Evolutionary conservation across 2,888 invertebrate species (phyloP).

Genomic region (Ornithoptera priamus): DNA sequence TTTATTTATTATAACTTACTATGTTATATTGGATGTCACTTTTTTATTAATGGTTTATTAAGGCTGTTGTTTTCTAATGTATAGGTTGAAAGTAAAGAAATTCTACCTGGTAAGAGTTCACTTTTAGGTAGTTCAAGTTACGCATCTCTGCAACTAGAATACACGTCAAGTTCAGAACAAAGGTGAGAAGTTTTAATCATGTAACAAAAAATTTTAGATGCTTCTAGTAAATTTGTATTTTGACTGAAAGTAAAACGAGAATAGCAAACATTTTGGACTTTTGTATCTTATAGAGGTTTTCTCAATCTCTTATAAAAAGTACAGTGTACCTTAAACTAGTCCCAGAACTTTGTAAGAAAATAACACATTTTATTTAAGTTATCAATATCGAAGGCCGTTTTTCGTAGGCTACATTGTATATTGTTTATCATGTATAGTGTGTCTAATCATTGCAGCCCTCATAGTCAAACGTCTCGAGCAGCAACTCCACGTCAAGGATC

Average conservation of each 20-base stretch:
- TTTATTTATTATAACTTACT: no score
- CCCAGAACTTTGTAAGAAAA: no score
- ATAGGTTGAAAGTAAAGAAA: slow-evolving; percentile 69
- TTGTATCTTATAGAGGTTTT: no score
- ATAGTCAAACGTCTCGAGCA: slow-evolving; percentile 57
- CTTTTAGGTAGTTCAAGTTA: slow-evolving; percentile 58
- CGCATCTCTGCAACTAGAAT: slow-evolving; percentile 68
- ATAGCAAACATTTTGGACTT: no score
- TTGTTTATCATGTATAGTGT: neutral
- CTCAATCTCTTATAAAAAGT: no score
- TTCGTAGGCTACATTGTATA: neutral
- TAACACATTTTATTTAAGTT: no score
- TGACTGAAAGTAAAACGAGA: no score
- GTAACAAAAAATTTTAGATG: neutral
- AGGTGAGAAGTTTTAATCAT: slow-evolving; percentile 47
- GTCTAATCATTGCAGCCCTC: slow-evolving; percentile 46
- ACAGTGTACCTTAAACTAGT: no score
- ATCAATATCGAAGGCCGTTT: no score
- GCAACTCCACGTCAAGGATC: slow-evolving; percentile 55
- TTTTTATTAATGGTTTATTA: neutral
- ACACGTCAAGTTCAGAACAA: slow-evolving; percentile 70
- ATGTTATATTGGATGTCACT: neutral
- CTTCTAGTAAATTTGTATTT: no score
- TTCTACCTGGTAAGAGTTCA: slow-evolving; percentile 66
- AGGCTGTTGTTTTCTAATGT: slow-evolving; percentile 2